Evolutionary conservation across 2,113 vertebrate species (phyloP).

Genomic region (Ovis aries): ARS-UI_Ramb_v3.0 NC_056077.1:16550501-16551000

Average conservation of each 20-base stretch:
- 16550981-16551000: background rate
- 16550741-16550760: background rate
- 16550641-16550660: background rate
- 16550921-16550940: background rate
- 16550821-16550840: background rate
- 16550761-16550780: background rate
- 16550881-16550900: background rate
- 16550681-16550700: background rate
- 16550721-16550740: background rate
- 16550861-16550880: background rate
- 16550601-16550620: background rate
- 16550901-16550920: background rate
- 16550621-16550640: background rate
- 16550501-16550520: background rate
- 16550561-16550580: background rate
- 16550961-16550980: background rate
- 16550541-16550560: background rate
- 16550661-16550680: background rate
- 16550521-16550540: background rate
- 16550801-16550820: background rate
- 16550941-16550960: background rate
- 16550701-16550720: background rate
- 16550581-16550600: background rate
- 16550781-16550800: background rate
- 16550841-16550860: background rate